These are phyloP conservation scores for Nannoperca australis DNA, from an alignment of 2,797 vertebrate genomes.

Conservation along the genomic window DNA sequence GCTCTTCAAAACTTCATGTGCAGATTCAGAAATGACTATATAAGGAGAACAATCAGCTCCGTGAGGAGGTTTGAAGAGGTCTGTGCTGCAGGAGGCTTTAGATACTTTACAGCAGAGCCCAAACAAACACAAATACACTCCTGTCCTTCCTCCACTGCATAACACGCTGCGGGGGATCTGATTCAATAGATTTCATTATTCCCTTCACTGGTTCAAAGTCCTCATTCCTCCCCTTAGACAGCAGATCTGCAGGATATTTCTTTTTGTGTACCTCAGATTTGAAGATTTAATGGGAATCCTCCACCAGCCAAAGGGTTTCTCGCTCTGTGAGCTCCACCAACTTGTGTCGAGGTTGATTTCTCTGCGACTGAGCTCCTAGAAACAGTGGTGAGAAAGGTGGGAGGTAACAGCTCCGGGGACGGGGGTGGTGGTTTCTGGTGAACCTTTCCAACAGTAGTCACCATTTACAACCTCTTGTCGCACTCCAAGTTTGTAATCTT, in stretches of 20 bases:
- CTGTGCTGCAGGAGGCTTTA: slow-evolving; percentile 17
- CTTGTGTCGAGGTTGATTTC: slow-evolving; percentile 30
- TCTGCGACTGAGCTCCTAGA: slow-evolving; percentile 28
- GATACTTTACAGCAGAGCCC: slow-evolving; percentile 3
- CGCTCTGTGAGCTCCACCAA: slow-evolving; percentile 1
- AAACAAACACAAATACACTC: slow-evolving; percentile 23
- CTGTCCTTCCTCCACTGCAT: slow-evolving; percentile 1
- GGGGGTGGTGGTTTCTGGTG: background rate
- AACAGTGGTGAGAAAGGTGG: slow-evolving; percentile 6
- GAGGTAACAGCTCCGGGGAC: background rate
- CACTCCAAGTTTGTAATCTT: no score
- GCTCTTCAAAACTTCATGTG: slow-evolving; percentile 3
- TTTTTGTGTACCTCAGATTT: background rate
- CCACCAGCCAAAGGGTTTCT: background rate
- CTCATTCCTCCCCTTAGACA: background rate
- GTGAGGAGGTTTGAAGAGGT: slow-evolving; percentile 21
- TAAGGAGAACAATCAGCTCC: slow-evolving; percentile 45
- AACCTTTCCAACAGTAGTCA: background rate
- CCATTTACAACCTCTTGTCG: no score
- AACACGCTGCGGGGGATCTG: background rate
- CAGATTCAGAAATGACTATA: slow-evolving; percentile 60
- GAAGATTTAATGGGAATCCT: slow-evolving; percentile 18
- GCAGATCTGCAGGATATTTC: background rate
- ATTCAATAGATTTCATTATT: background rate
- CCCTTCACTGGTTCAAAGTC: background rate